A percentile compares a stretch with the other conserved stretches of the same genome.
These are phyloP conservation scores for Pseudorasbora parva DNA, from an alignment of 2,113 vertebrate genomes.

Conservation along the genomic window DNA sequence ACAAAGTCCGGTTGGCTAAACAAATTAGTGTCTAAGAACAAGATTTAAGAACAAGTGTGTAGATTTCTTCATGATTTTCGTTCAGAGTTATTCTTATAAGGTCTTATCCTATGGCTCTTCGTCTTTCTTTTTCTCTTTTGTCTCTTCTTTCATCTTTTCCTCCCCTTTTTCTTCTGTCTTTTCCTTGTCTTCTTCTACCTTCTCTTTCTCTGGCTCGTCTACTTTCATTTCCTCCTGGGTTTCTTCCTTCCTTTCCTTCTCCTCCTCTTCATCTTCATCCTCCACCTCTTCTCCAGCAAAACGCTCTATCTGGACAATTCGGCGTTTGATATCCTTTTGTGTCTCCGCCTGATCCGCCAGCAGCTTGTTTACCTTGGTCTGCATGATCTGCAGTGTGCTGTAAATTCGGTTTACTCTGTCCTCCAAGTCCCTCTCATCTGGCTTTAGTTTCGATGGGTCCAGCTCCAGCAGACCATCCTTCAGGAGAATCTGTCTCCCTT, in stretches of 20 bases:
- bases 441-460: slow-evolving; percentile 83
- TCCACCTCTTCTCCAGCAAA: slow-evolving; percentile 71
- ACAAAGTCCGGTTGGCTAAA: background rate
- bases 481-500: slow-evolving; percentile 92
- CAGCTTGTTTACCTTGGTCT: slow-evolving; percentile 85
- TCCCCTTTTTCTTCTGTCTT: slow-evolving; percentile 2
- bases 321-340: slow-evolving; percentile 80
- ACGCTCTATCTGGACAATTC: slow-evolving; percentile 82
- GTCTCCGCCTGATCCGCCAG: slow-evolving; percentile 79
- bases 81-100: background rate
- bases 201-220: slow-evolving; percentile 31
- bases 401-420: slow-evolving; percentile 86
- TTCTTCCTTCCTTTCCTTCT: slow-evolving; percentile 3
- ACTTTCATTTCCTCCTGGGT: background rate
- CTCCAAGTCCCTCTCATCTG: slow-evolving; percentile 87
- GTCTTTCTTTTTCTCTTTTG: slow-evolving; percentile 10
- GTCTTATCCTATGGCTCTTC: background rate
- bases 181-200: slow-evolving; percentile 28
- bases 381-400: slow-evolving; percentile 81
- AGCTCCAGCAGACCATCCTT: slow-evolving; percentile 92
- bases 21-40: background rate
- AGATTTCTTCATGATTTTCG: background rate
- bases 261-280: slow-evolving; percentile 68
- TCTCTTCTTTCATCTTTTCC: background rate
- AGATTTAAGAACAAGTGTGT: background rate